These are phyloP conservation scores for Liolophura sinensis DNA, from an alignment of 1,140 invertebrate genomes.

Conservation along the genomic window DNA sequence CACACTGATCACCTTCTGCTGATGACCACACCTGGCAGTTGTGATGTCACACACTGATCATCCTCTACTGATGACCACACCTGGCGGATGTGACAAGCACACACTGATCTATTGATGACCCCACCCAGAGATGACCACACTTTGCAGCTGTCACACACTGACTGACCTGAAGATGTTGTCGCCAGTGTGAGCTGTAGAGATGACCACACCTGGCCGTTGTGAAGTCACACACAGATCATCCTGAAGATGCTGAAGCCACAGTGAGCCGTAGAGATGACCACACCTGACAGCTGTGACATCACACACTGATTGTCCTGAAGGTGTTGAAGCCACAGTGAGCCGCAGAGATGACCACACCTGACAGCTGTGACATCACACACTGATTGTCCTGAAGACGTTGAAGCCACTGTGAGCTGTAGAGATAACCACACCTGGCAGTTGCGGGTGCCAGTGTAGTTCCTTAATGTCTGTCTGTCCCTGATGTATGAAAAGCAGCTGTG, in stretches of 20 bases:
- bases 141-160: no score
- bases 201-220: no score
- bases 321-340: conserved; percentile 92
- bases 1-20: no score
- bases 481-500: conserved; percentile 97
- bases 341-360: conserved; percentile 88
- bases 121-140: no score
- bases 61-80: no score
- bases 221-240: conserved; percentile 86
- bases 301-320: conserved; percentile 94
- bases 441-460: conserved; percentile 98
- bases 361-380: conserved; percentile 85
- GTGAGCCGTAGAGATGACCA: conserved; percentile 86
- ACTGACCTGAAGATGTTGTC: no score
- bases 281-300: conserved; percentile 82
- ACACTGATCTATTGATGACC: no score
- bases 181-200: no score
- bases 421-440: conserved; percentile 90
- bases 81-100: no score
- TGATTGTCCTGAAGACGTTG: conserved; percentile 98
- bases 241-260: conserved; percentile 94
- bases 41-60: no score
- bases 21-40: no score
- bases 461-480: conserved; percentile 98
- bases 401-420: conserved; percentile 94